phyloP scores from a whole-genome alignment of 2,797 vertebrate species.

The Rhadinocentrus ornatus region DNA sequence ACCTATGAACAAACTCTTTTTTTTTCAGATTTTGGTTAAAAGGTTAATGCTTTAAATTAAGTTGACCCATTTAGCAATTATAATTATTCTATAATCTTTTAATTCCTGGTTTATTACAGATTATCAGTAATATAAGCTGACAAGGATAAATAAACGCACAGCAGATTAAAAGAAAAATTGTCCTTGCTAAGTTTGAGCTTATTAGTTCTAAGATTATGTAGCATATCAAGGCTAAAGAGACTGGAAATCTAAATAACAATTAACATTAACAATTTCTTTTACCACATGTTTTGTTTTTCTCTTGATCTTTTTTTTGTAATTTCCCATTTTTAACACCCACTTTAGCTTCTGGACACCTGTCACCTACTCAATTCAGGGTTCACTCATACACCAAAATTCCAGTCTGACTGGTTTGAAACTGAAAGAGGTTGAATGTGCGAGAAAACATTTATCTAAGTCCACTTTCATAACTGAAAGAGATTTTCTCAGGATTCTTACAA shows the following conservation, averaged over 20 bases:
- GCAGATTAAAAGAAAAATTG: neutral
- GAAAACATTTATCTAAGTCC: neutral
- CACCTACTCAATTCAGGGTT: slow-evolving; percentile 36
- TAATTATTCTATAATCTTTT: neutral
- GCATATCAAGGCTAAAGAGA: neutral
- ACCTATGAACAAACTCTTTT: neutral
- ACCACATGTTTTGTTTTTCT: neutral
- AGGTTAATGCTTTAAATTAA: neutral
- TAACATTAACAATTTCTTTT: neutral
- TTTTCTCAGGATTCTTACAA: neutral
- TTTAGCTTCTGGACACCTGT: slow-evolving; percentile 7
- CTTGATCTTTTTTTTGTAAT: neutral
- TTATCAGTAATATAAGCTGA: neutral
- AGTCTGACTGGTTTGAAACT: slow-evolving; percentile 10
- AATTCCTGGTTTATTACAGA: neutral
- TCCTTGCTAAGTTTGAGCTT: neutral
- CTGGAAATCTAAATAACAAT: too few species aligned
- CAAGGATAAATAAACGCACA: neutral
- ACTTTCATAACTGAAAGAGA: neutral
- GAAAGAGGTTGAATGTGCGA: neutral
- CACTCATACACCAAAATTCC: slow-evolving; percentile 27
- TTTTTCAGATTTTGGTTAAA: too few species aligned
- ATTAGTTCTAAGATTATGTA: too few species aligned
- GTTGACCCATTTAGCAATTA: neutral
- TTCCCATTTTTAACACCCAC: neutral